These are phyloP conservation scores for Syritta pipiens DNA, from an alignment of 2,888 invertebrate genomes.

Conservation along the genomic window DNA sequence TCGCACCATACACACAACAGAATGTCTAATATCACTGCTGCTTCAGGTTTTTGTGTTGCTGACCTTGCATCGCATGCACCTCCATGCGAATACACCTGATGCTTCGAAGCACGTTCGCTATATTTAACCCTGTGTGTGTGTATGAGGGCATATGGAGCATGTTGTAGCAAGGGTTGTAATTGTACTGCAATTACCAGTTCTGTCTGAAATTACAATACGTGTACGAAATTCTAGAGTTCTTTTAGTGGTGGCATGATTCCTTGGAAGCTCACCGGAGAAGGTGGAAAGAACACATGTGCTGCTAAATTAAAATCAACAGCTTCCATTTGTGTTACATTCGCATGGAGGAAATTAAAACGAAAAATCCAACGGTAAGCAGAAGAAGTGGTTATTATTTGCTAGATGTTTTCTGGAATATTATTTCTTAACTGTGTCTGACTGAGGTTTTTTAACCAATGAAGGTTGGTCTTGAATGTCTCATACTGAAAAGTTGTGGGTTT, in stretches of 20 bases:
- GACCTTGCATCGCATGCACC: slow-evolving; percentile 54
- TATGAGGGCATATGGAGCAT: slow-evolving; percentile 7
- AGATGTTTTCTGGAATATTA: too few species aligned
- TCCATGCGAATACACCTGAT: slow-evolving; percentile 63
- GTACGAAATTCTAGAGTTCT: slow-evolving; percentile 53
- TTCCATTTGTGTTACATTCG: slow-evolving; percentile 47
- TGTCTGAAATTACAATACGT: slow-evolving; percentile 66
- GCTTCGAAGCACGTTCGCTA: slow-evolving; percentile 43
- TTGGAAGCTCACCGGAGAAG: not conserved
- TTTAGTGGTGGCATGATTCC: slow-evolving; percentile 4
- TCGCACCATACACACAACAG: slow-evolving; percentile 47
- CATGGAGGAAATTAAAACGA: slow-evolving; percentile 6
- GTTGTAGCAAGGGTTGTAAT: slow-evolving; percentile 50
- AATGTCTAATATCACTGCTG: slow-evolving; percentile 43
- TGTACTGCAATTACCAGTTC: slow-evolving; percentile 68
- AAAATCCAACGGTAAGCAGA: not conserved
- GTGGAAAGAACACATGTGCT: slow-evolving; percentile 19
- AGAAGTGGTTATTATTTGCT: too few species aligned
- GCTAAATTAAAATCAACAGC: slow-evolving; percentile 67
- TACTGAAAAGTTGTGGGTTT: too few species aligned
- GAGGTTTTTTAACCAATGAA: too few species aligned
- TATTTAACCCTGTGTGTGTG: not conserved
- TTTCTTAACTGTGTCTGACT: too few species aligned
- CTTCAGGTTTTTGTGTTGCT: slow-evolving; percentile 34
- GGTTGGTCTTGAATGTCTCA: too few species aligned